A percentile compares a stretch with the other conserved stretches of the same genome.
These are phyloP conservation scores for Fragum whitleyi DNA, from an alignment of 2,888 invertebrate species.

Conservation along the genomic window DNA sequence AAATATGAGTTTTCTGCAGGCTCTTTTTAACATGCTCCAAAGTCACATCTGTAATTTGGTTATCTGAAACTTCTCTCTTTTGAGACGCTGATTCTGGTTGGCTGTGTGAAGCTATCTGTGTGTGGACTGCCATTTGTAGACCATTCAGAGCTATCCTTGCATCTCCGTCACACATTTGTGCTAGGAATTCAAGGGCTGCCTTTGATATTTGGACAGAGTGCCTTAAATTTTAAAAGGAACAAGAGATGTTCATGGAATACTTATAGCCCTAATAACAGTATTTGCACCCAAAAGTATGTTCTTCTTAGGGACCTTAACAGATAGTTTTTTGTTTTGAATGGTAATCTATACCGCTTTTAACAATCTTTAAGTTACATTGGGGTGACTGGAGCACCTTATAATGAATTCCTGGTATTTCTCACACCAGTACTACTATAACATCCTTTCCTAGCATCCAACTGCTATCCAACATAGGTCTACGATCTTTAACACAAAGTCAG, in stretches of 20 bases:
- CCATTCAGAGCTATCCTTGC: constrained; percentile 92
- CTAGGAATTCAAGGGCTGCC: constrained; percentile 89
- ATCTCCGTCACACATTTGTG: constrained; percentile 93
- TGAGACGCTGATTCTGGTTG: constrained; percentile 33
- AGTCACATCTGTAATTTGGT: constrained; percentile 85
- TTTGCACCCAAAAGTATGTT: no score
- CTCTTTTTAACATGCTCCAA: constrained; percentile 90
- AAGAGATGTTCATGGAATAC: not conserved
- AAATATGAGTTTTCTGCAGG: constrained; percentile 90
- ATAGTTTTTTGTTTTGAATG: no score
- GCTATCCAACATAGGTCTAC: no score
- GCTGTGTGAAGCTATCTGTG: constrained; percentile 79
- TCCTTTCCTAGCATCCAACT: no score
- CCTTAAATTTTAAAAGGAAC: not conserved
- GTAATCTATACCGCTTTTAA: no score
- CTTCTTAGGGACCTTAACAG: no score
- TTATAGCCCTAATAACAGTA: no score
- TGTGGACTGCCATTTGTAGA: constrained; percentile 90
- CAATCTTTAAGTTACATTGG: no score
- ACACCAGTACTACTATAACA: no score
- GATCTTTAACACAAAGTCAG: no score
- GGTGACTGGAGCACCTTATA: no score
- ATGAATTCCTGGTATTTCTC: no score
- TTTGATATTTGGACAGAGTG: constrained; percentile 85
- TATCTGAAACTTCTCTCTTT: constrained; percentile 5